Evolutionary conservation across 2,113 vertebrate species (phyloP).

Genomic region (Hippocampus comes): DNA sequence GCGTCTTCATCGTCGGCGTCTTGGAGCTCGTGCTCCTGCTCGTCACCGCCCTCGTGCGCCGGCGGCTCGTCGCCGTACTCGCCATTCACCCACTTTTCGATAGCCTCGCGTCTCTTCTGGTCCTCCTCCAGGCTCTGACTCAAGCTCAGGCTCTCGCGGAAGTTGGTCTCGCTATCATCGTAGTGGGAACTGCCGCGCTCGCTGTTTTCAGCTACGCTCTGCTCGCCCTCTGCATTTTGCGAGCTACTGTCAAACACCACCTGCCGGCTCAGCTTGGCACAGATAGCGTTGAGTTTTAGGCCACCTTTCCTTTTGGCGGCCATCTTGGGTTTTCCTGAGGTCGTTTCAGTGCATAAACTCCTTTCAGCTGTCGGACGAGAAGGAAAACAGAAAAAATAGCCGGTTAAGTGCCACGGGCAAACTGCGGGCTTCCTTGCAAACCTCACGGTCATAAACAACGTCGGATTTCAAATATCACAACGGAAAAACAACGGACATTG

Average conservation of each 20-base stretch:
- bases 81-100: constrained; percentile 98
- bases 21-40: constrained; percentile 65
- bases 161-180: constrained; percentile 74
- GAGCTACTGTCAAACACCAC: constrained; percentile 88
- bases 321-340: constrained; percentile 96
- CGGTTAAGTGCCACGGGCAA: background rate
- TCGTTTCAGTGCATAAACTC: constrained; percentile 93
- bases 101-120: constrained; percentile 91
- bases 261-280: constrained; percentile 98
- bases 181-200: constrained; percentile 80
- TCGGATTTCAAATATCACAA: constrained; percentile 40
- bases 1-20: constrained; percentile 71
- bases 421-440: background rate
- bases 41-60: constrained; percentile 50
- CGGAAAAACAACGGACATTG: constrained; percentile 52
- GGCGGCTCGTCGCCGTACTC: constrained; percentile 88
- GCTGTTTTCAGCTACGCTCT: constrained; percentile 74
- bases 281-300: constrained; percentile 99
- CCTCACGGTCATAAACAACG: constrained; percentile 2
- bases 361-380: constrained; percentile 84
- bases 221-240: constrained; percentile 80
- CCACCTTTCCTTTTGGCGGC: constrained; percentile 99
- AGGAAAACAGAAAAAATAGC: constrained; percentile 16
- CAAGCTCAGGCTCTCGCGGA: constrained; percentile 71
- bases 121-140: constrained; percentile 87